Evolutionary conservation across 2,797 vertebrate species (phyloP).

Genomic region (Dendrocincla fuliginosa): DNA sequence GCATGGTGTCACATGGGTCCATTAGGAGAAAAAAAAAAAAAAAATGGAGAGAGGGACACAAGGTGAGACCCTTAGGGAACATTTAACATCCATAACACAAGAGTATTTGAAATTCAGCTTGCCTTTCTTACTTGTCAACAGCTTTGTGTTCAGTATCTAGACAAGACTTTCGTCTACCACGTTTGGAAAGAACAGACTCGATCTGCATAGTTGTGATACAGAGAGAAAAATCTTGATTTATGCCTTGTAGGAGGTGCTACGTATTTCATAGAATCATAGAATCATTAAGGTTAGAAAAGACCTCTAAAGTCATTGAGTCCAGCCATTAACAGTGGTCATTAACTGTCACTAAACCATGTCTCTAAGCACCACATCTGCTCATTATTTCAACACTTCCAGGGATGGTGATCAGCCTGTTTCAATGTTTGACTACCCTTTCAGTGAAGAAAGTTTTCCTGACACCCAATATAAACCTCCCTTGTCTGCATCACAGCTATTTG

Average conservation of each 20-base stretch:
- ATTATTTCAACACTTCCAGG: fast-evolving
- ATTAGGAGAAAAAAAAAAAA: no score
- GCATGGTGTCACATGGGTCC: background rate
- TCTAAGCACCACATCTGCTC: no score
- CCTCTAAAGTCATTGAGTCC: fast-evolving
- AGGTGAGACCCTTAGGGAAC: background rate
- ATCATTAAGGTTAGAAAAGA: background rate
- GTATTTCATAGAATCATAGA: background rate
- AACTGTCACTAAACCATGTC: no score
- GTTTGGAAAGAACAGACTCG: background rate
- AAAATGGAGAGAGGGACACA: background rate
- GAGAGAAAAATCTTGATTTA: background rate
- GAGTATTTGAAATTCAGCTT: background rate
- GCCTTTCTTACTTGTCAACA: background rate
- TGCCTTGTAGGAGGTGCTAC: background rate
- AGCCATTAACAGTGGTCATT: no score
- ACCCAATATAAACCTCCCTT: background rate
- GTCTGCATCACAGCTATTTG: background rate
- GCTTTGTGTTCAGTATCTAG: background rate
- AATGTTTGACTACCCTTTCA: background rate
- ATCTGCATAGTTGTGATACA: background rate
- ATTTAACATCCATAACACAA: background rate
- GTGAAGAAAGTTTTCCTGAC: background rate
- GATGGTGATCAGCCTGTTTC: background rate
- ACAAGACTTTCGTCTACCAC: background rate